Evolutionary conservation across 2,797 vertebrate genomes (phyloP).

Genomic region (Clarias pachynema): DNA sequence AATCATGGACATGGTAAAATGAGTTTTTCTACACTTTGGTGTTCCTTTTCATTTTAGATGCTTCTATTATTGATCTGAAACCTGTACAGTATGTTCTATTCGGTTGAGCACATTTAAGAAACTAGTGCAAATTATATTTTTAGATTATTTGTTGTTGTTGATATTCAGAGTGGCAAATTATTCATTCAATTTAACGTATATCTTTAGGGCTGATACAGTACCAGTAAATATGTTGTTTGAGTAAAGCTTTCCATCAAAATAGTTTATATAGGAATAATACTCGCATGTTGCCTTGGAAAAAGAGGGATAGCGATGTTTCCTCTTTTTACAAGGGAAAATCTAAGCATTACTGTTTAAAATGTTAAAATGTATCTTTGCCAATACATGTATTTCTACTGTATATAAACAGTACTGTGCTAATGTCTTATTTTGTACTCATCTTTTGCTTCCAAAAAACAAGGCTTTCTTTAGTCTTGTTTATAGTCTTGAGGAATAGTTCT

Average conservation of each 20-base stretch:
- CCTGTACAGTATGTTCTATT: slow-evolving; percentile 15
- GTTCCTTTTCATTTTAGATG: slow-evolving; percentile 46
- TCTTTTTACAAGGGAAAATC: too few relatives aligned
- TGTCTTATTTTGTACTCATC: too few relatives aligned
- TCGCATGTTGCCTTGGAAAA: not conserved
- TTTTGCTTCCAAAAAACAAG: too few relatives aligned
- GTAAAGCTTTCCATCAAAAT: not conserved
- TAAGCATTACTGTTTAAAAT: not conserved
- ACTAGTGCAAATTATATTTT: not conserved
- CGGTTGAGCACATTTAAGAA: slow-evolving; percentile 4
- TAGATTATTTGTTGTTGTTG: not conserved
- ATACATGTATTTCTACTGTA: not conserved
- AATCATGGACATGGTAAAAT: slow-evolving; percentile 18
- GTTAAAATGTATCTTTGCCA: not conserved
- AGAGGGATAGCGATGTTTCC: too few relatives aligned
- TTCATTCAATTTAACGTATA: too few relatives aligned
- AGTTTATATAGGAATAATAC: not conserved
- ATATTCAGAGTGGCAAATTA: not conserved
- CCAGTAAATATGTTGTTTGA: not conserved
- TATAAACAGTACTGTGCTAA: too few relatives aligned
- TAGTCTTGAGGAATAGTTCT: too few relatives aligned
- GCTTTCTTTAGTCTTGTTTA: too few relatives aligned
- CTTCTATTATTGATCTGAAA: slow-evolving; percentile 34
- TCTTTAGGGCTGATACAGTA: not conserved
- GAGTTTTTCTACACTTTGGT: slow-evolving; percentile 44